Evolutionary conservation across 2,888 invertebrate genomes (phyloP).

Genomic region (Patella pellucida): DNA sequence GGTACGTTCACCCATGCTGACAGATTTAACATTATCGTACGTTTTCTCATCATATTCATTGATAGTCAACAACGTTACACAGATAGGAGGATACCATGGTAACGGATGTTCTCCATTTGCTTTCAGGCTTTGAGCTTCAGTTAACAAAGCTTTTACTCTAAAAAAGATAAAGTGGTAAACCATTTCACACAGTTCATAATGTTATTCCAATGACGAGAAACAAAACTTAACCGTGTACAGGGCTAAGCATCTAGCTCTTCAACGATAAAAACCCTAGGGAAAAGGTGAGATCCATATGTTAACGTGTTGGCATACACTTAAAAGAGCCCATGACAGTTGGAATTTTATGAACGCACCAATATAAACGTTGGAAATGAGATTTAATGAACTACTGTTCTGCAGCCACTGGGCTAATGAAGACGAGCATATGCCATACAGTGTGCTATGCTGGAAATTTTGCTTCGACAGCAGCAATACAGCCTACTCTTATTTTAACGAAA

Average conservation of each 20-base stretch:
- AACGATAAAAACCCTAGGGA: too few species aligned
- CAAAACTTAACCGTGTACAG: background rate
- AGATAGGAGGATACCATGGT: constrained; percentile 85
- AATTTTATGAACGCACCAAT: too few species aligned
- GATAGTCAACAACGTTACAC: constrained; percentile 70
- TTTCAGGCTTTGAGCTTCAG: constrained; percentile 78
- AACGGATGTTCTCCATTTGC: constrained; percentile 78
- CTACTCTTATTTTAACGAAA: too few species aligned
- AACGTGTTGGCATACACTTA: too few species aligned
- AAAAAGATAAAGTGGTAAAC: constrained; percentile 22
- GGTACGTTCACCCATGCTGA: constrained; percentile 59
- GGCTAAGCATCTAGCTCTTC: too few species aligned
- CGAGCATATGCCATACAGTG: background rate
- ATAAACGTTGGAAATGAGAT: background rate
- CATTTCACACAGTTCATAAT: background rate
- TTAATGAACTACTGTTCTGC: background rate
- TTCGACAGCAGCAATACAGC: background rate
- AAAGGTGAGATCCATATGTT: too few species aligned
- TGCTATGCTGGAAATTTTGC: background rate
- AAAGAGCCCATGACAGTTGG: too few species aligned
- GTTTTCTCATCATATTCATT: constrained; percentile 55
- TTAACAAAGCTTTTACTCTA: constrained; percentile 74
- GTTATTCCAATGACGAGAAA: background rate
- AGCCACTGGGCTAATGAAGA: background rate
- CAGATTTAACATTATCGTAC: constrained; percentile 65